Base-by-base conservation (phyloP, 2,113 vertebrate genomes). In the Mohoua ochrocephala region DNA sequence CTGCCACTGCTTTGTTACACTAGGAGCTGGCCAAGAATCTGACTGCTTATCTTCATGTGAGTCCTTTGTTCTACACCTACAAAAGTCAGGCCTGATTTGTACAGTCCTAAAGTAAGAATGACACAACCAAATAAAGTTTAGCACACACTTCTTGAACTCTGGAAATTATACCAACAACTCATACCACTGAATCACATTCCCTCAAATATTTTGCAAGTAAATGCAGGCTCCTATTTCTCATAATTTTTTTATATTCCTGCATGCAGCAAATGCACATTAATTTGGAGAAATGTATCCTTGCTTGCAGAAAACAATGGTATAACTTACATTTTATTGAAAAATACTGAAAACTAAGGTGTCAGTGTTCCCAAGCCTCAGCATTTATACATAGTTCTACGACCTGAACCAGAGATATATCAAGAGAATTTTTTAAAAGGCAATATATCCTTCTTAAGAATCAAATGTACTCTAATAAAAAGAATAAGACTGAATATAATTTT, bases 41-140 rank as follows among this genome's bases (percentile, higher is more conserved):
- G 69, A 84, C 76, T 91, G 74, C 78, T 78, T 70, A 93, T 87
- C 91, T 88, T 85, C 78, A 56, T 12, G 53, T 49, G 70, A 41
- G 70, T 57, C 45, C 88, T 93, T 94, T 93, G 77, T 90, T 91
- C 87, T 73, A 85, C 78, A 95, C 82, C 89, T 93, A 90, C 57
- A 61, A 35, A 71, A 88, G 78, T 79, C 94, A 91, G 0, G 0
- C 81, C 81, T 84, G 87, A 97, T 87, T 87, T 89, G 87, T 91
- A 87, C 64, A 81, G 56, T 47, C 60, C 90, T 63, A 42, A 84
- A 80, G 65, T 52, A 87, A 91, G 69, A 91, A 87, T 47, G 44
- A 94, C 86, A 92, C 52, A 82, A 87, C 33, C 60, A 81, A 87
- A 84, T 45, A 69, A 84, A 81, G 84, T 75, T 91, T 63, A 93